Evolutionary conservation across 1,140 invertebrate genomes (phyloP).

Genomic region (Solenopsis invicta): DNA sequence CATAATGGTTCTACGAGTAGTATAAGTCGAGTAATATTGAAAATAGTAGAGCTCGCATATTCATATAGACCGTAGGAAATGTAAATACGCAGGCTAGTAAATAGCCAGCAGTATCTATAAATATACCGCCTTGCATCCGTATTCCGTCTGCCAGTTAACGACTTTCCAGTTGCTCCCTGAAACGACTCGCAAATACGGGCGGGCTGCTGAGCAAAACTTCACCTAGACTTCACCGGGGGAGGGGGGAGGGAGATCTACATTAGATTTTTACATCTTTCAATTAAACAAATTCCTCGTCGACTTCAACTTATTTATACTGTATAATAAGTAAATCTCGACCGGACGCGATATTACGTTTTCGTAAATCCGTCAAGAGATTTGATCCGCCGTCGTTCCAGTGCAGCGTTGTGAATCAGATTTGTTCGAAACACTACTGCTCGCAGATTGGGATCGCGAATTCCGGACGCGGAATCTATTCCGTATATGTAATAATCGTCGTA

Average conservation of each 20-base stretch:
- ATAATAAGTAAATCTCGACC: not conserved
- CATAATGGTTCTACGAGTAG: not conserved
- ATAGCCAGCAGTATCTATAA: slow-evolving; percentile 39
- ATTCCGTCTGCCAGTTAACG: slow-evolving; percentile 44
- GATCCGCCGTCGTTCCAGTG: not conserved
- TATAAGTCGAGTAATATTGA: slow-evolving; percentile 21
- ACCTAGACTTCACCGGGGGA: not conserved
- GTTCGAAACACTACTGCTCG: not conserved
- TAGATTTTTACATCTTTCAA: not conserved
- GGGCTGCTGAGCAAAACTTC: slow-evolving; percentile 2
- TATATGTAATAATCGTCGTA: slow-evolving; percentile 2
- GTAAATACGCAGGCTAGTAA: slow-evolving; percentile 42
- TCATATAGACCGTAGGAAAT: slow-evolving; percentile 44
- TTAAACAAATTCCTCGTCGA: not conserved
- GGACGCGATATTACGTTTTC: not conserved
- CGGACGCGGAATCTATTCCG: not conserved
- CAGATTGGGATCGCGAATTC: slow-evolving; percentile 11
- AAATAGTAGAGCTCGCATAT: slow-evolving; percentile 32
- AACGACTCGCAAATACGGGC: slow-evolving; percentile 8
- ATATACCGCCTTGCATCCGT: slow-evolving; percentile 28
- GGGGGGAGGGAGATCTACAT: slow-evolving; percentile 21
- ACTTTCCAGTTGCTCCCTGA: slow-evolving; percentile 51
- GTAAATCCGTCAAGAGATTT: not conserved
- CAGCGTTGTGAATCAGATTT: not conserved
- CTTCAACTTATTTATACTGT: not conserved